Conservation (phyloP, 2,113 vertebrate species). For the Tragelaphus imberbis region DNA sequence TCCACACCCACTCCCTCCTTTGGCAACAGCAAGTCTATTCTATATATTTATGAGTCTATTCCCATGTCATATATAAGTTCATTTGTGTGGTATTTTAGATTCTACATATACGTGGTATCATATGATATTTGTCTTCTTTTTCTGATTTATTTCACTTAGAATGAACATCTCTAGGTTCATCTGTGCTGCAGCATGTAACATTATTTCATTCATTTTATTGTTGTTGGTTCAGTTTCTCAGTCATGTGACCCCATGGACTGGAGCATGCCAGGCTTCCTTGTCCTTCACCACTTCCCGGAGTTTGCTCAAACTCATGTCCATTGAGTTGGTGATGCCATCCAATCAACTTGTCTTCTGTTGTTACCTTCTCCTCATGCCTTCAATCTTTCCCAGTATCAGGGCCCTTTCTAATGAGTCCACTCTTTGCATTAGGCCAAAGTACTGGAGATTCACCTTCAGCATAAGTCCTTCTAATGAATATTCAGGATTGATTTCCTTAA, state of each 20-base stretch:
- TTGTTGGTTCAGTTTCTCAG: background rate
- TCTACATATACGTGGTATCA: background rate
- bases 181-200: background rate
- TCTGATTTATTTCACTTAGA: background rate
- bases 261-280: background rate
- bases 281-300: background rate
- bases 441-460: background rate
- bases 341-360: background rate
- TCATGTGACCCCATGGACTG: background rate
- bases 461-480: background rate
- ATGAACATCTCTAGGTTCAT: background rate
- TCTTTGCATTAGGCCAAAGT: background rate
- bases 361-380: background rate
- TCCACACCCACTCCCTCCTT: background rate
- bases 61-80: background rate
- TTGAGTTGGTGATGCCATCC: background rate
- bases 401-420: background rate
- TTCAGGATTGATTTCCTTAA: background rate
- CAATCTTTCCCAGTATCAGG: background rate
- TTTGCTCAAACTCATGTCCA: background rate
- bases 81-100: background rate
- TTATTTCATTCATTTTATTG: background rate
- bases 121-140: background rate
- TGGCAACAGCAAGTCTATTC: background rate
- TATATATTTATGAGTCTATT: background rate